phyloP scores from a whole-genome alignment of 2,888 invertebrate genomes.

The Eupithecia subumbrata region DNA sequence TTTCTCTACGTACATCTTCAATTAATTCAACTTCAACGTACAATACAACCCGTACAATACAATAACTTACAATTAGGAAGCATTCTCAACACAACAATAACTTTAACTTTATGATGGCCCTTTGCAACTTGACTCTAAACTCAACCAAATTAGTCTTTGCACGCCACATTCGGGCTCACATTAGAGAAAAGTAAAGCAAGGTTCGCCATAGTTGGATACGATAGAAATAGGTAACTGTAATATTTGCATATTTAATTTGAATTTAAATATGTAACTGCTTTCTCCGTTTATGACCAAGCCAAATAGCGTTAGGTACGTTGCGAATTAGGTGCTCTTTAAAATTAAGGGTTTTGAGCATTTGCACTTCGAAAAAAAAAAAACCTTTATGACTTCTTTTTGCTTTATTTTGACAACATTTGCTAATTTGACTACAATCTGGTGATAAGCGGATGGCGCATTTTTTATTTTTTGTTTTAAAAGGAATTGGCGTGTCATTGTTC shows the following conservation, averaged over 20 bases:
- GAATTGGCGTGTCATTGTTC: neutral
- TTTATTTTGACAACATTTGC: neutral
- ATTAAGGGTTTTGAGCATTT: neutral
- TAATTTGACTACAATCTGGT: neutral
- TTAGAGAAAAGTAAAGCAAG: too few species aligned
- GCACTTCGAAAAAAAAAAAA: neutral
- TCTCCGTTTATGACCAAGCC: neutral
- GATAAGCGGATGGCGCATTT: neutral
- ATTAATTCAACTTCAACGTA: neutral
- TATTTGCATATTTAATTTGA: too few species aligned
- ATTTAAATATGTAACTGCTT: neutral
- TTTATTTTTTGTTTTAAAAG: neutral
- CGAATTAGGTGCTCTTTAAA: neutral
- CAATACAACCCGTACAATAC: neutral
- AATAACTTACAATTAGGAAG: too few species aligned
- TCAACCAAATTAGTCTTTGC: too few species aligned
- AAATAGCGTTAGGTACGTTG: neutral
- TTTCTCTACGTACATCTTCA: neutral
- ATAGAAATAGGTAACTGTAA: too few species aligned
- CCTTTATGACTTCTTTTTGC: neutral
- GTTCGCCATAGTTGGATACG: too few species aligned
- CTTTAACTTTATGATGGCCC: too few species aligned
- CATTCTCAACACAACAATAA: too few species aligned
- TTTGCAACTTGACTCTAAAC: too few species aligned
- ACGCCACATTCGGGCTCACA: too few species aligned